Evolutionary conservation across 2,797 vertebrate genomes (phyloP), one percentile per base, ranked within the genome.

Genomic region (Falco concolor): DNA sequence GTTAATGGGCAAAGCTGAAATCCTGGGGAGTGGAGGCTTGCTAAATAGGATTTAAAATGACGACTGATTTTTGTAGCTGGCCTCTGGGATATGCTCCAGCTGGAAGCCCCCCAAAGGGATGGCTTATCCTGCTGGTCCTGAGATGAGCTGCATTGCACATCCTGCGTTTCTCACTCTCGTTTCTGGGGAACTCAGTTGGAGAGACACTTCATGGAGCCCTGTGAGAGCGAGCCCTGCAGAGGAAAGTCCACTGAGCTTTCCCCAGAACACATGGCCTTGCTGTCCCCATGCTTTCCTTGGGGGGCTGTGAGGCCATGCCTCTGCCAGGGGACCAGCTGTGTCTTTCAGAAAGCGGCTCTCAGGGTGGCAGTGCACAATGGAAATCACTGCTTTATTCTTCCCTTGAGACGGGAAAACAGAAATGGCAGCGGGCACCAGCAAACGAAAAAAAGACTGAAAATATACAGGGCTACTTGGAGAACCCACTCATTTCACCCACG

Each of bases 381-480:
- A 68, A 82, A 44, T 47, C 54, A 15, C 15, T 68, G 60, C 15
- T 63, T 74, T 45, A 25, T n/a, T 40, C 72, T 79, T 25, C 59
- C 47, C 64, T 54, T 45, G 52, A 54, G 38, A 78, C 36, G 72
- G 54, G 57, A 75, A 53, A 65, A 3, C 3, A 83, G 83, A 83
- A 85, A 80, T 32, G 2, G 6, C 45, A 72, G 72, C 5, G 8
- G 59, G 28, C 42, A 63, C 44, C 69, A 38, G n/a, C 23, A 56
- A 84, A 52, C 10, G 21, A 47, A 45, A 80, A 59, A 60, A 77
- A 60, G 34, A 19, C 23, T 45, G 53, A 49, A 85, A 89, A 89
- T 57, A 82, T 9, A 8, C 74, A 83, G 89, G 75, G 54, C 77
- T 64, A 44, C 70, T 57, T 91, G 90, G 54, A 85, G 89, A 84